Percentiles rank a stretch among this genome's conserved stretches.
These are phyloP conservation scores for Anagyrus pseudococci DNA, from an alignment of 2,888 invertebrate genomes.

Conservation along the genomic window DNA sequence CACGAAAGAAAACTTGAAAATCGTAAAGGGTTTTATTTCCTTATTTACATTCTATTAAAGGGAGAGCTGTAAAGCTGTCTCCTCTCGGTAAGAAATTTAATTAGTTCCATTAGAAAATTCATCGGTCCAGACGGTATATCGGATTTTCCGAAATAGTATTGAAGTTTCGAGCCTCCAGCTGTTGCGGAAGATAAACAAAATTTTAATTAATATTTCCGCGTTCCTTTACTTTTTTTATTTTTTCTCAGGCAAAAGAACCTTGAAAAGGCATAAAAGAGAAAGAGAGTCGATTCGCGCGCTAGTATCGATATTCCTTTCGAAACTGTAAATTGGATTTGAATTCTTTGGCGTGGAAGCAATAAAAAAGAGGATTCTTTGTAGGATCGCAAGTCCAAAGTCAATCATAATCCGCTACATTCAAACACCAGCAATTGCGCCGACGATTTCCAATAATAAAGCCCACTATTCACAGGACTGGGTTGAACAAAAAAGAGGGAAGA, in stretches of 20 bases:
- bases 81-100: background rate
- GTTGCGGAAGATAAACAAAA: conserved; percentile 1
- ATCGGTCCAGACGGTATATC: no score
- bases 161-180: background rate
- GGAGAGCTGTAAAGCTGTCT: background rate
- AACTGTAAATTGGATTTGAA: conserved; percentile 8
- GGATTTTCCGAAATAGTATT: background rate
- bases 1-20: no score
- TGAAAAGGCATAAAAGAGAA: background rate
- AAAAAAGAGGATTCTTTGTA: background rate
- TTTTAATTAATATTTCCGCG: conserved; percentile 7
- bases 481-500: background rate
- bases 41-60: background rate
- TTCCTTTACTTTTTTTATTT: background rate
- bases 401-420: background rate
- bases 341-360: conserved; percentile 4
- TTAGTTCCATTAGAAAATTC: background rate
- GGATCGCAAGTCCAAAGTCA: background rate
- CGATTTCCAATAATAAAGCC: conserved; percentile 6
- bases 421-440: background rate
- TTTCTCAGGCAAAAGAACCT: background rate
- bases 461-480: background rate
- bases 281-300: background rate
- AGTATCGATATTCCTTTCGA: background rate
- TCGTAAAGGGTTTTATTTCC: background rate